These are phyloP conservation scores for Metellina segmentata DNA, from an alignment of 2,888 invertebrate genomes.

Conservation along the genomic window DNA sequence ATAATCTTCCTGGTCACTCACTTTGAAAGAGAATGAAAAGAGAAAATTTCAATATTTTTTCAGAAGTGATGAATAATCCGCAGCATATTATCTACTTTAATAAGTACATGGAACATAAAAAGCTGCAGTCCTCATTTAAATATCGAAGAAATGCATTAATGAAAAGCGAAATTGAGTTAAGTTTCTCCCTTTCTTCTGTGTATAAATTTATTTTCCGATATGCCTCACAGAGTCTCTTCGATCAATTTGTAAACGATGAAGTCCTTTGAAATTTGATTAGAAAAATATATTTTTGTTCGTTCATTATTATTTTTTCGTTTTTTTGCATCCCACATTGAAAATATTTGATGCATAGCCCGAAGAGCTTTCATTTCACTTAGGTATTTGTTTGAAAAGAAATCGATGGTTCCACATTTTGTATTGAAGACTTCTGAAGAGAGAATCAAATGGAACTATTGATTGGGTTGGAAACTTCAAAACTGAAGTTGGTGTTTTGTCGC, in stretches of 20 bases:
- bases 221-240: conserved; percentile 27
- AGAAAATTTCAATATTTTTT: conserved; percentile 21
- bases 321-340: not conserved
- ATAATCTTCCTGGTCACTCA: too few species aligned
- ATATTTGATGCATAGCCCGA: conserved; percentile 1
- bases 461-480: not conserved
- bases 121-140: conserved; percentile 53
- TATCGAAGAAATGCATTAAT: conserved; percentile 62
- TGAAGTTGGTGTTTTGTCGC: not conserved
- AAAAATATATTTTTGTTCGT: conserved; percentile 21
- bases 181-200: conserved; percentile 18
- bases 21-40: too few species aligned
- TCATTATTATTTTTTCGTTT: not conserved
- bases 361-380: conserved; percentile 38
- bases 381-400: conserved; percentile 32
- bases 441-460: conserved; percentile 17
- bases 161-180: conserved; percentile 60
- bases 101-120: not conserved
- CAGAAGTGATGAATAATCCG: conserved; percentile 21
- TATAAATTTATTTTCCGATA: conserved; percentile 53
- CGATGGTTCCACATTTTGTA: conserved; percentile 50
- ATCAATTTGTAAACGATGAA: conserved; percentile 60
- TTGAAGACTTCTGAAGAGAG: not conserved
- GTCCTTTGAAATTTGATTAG: conserved; percentile 54
- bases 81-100: conserved; percentile 30